phyloP scores from a whole-genome alignment of 2,888 invertebrate species.

The Eupithecia tripunctaria region DNA sequence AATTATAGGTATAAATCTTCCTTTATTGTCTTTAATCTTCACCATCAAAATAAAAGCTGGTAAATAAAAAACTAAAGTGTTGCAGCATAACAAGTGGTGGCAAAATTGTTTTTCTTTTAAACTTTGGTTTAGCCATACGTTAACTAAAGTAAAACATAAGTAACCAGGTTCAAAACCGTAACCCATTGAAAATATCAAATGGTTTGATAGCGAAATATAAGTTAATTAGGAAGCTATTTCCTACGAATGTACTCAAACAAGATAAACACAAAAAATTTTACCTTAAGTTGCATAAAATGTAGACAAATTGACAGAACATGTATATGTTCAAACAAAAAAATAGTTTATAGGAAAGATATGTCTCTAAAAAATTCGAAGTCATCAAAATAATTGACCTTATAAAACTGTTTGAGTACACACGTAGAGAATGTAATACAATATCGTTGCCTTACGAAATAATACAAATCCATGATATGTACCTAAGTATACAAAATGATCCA shows the following conservation, averaged over 20 bases:
- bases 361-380: not conserved
- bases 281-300: not conserved
- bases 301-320: not conserved
- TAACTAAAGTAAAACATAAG: slow-evolving; percentile 58
- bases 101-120: slow-evolving; percentile 63
- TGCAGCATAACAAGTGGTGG: slow-evolving; percentile 69
- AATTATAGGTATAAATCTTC: slow-evolving; percentile 82
- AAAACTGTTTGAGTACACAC: slow-evolving; percentile 47
- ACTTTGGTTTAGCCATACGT: slow-evolving; percentile 77
- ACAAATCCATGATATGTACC: slow-evolving; percentile 82
- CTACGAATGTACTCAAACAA: slow-evolving; percentile 39
- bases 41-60: slow-evolving; percentile 75
- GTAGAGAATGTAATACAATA: slow-evolving; percentile 52
- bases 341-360: not conserved
- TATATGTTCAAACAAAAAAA: not conserved
- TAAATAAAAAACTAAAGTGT: slow-evolving; percentile 48
- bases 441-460: slow-evolving; percentile 71
- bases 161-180: slow-evolving; percentile 75
- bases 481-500: slow-evolving; percentile 81
- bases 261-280: not conserved
- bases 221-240: slow-evolving; percentile 48
- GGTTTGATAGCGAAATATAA: slow-evolving; percentile 51
- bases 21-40: slow-evolving; percentile 83
- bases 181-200: slow-evolving; percentile 58
- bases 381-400: slow-evolving; percentile 6